A percentile compares a stretch with the other conserved stretches of the same genome.
These are phyloP conservation scores for Arenaria interpres DNA, from an alignment of 2,113 vertebrate species.

Conservation along the genomic window DNA sequence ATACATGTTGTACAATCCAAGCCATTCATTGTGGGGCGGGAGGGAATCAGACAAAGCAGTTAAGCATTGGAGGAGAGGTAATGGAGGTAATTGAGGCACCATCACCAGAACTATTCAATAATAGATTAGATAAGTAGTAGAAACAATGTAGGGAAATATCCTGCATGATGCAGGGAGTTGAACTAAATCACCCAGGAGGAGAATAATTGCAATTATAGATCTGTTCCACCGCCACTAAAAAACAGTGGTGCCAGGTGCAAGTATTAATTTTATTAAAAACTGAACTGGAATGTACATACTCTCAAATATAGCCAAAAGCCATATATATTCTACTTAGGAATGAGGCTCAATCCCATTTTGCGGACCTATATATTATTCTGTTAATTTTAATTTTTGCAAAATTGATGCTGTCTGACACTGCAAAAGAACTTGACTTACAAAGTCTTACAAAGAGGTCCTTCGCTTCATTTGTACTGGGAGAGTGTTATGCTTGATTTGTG, in stretches of 20 bases:
- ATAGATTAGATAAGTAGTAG: conserved; percentile 67
- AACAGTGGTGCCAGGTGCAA: background rate
- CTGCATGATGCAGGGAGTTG: background rate
- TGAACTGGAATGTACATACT: background rate
- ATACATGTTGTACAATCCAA: accelerated
- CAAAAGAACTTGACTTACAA: background rate
- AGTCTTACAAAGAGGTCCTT: background rate
- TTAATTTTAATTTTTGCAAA: background rate
- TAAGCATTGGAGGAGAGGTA: conserved; percentile 25
- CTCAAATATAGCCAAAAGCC: background rate
- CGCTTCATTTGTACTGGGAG: background rate
- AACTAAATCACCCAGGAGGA: conserved; percentile 53
- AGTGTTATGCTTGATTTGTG: background rate
- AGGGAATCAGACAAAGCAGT: background rate
- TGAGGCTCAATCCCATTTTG: background rate
- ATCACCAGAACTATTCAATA: conserved; percentile 60
- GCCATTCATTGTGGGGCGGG: accelerated
- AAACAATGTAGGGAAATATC: conserved; percentile 46
- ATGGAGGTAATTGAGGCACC: conserved; percentile 63
- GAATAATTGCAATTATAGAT: conserved; percentile 66
- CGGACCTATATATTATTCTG: background rate
- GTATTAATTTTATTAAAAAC: conserved; percentile 14
- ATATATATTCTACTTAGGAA: background rate
- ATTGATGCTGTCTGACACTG: background rate
- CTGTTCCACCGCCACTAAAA: background rate